Percentiles rank a stretch among this genome's conserved stretches.
Conservation (phyloP, 2,797 vertebrate species). For the Coendou prehensilis region DNA sequence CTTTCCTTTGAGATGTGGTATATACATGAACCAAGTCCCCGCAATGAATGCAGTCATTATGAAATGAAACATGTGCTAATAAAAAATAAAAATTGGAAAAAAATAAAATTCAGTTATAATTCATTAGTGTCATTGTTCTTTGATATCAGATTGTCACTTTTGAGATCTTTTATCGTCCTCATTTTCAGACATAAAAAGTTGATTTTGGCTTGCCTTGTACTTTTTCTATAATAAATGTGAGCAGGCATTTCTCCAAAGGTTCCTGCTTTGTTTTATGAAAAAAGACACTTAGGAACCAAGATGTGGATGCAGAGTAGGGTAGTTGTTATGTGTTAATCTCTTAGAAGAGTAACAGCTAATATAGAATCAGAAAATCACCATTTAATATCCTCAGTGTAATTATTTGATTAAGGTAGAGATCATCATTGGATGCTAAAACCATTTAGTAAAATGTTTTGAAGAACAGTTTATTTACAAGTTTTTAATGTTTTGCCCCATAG, state of each 20-base stretch:
- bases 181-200: neutral
- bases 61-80: neutral
- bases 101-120: neutral
- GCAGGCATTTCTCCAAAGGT: neutral
- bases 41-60: neutral
- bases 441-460: conserved; percentile 22
- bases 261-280: conserved; percentile 4
- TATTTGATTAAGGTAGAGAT: neutral
- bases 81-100: neutral
- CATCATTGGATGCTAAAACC: neutral
- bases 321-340: neutral
- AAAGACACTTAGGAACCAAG: neutral
- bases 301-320: neutral
- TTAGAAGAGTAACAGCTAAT: neutral
- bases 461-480: neutral
- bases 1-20: neutral
- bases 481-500: neutral
- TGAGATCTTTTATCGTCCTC: neutral
- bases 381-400: neutral
- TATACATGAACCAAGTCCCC: neutral
- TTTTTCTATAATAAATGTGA: neutral
- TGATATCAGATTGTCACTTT: neutral
- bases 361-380: neutral
- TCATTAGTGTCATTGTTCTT: neutral
- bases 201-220: neutral